Base-by-base conservation (phyloP, 1,140 invertebrate species). In the Orchestia grillus region DNA sequence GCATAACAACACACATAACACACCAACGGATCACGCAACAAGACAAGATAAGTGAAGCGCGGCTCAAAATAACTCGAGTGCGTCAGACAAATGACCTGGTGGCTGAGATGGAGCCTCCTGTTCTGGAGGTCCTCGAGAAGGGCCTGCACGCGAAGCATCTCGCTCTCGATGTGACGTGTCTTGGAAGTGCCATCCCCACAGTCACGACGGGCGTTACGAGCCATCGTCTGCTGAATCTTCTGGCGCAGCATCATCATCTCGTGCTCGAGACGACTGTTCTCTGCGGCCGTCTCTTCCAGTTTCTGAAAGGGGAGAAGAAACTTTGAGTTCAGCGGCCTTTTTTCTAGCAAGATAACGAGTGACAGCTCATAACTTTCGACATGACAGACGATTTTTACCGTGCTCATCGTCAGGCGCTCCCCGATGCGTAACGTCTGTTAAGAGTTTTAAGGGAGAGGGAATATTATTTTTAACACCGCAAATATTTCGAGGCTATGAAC, bases 211-310 rank as follows among this genome's bases (percentile, higher is more conserved):
- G 97, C 97, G 95, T 97, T 97, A 41, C 97, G 96, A 42, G 97
- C 97, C 96, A 97, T 97, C 97, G 97, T 97, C 96, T 98, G 98
- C 97, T 99, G 98, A 44, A 99, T 97, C 97, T 99, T 99, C 97
- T 99, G 98, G 16, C 98, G 98, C 44, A 99, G 97, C 42, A 99
- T 98, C 44, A 99, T 98, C 96, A 99, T 97, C 97, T 99, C 99
- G 97, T 99, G 98, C 97, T 99, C 99, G 57, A 99, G 97, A 19
- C 98, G 98, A 23, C 98, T 98, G 97, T 99, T 99, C 96, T 99
- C 99, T 0, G 98, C 98, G 40, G 99, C 98, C 0, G 98, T 99
- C 97, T 99, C 98, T 97, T 99, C 99, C 96, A 99, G 97, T 98
- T 99, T 98, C 98, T 99, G 97, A 42, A 97, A 36, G 45, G n/a